Evolutionary conservation across 2,113 vertebrate species (phyloP), one percentile per base, ranked within the genome.

Genomic region (Channa maculata): DNA sequence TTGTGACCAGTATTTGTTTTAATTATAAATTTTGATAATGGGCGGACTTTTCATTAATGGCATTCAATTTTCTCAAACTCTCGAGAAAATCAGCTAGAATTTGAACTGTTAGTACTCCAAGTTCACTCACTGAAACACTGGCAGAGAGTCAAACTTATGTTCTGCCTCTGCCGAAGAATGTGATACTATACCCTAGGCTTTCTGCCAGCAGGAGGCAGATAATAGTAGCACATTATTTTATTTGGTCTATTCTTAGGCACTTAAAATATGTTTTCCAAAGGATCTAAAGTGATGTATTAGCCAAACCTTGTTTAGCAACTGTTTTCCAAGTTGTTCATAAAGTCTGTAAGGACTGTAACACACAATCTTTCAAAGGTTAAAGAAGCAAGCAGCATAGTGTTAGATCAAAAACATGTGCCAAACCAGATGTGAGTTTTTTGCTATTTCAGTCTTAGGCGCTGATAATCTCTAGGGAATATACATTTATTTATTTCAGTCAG

Each of bases 321-420:
- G 15, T 14, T 52, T 39, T 57, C 50, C 52, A 70, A 55, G 9
- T 55, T 65, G 24, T 61, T 77, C 12, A 43, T 61, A 12, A 24
- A 5, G 43, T 75, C 24, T 24, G 24, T 24, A 24, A 24, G 24
- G 36, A 14, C 8, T 12, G 15, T 57, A 24, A 67, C 52, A 4
- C 71, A 10, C 10, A 33, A 48, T 67, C 9, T 13, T 44, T 69
- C 34, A 50, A 0, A 7, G 3, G 3, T 70, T 13, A 37, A 74
- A 45, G 36, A 50, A 57, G 39, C 41, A 36, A 60, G 48, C n/a
- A 14, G 12, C n/a, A 57, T 43, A 11, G 36, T 2, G 10, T 3
- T 57, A 2, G 75, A 74, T 48, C n/a, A 54, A 67, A 70, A 85
- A 86, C 75, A 44, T n/a, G 44, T 73, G 54, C 33, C 8, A 51